These are phyloP conservation scores for Heterotilapia buettikoferi DNA, from an alignment of 2,113 vertebrate species.

Conservation along the genomic window DNA sequence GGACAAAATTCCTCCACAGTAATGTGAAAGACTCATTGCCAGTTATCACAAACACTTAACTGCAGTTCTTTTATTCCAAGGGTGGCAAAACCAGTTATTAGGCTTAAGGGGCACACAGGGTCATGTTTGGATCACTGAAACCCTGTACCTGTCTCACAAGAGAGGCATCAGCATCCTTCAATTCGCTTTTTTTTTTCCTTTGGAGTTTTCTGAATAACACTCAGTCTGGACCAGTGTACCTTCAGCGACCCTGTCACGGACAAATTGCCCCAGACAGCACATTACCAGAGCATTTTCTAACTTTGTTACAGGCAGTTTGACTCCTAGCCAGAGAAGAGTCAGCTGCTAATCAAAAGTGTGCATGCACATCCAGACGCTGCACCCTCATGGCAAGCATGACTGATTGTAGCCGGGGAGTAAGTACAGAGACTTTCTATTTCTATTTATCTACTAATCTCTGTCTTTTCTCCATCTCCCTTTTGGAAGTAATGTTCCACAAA, in stretches of 20 bases:
- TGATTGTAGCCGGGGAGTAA: background rate
- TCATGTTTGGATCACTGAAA: background rate
- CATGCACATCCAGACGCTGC: background rate
- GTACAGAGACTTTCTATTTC: background rate
- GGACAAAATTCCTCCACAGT: fast-evolving
- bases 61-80: background rate
- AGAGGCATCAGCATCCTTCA: background rate
- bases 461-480: background rate
- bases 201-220: background rate
- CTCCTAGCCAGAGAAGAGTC: background rate
- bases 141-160: background rate
- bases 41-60: background rate
- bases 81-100: background rate
- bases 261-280: background rate
- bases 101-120: background rate
- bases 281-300: background rate
- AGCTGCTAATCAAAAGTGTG: background rate
- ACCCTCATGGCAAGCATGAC: background rate
- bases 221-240: background rate
- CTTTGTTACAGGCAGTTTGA: background rate
- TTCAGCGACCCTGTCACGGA: fast-evolving
- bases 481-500: background rate
- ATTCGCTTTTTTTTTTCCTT: fast-evolving
- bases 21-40: background rate
- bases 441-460: background rate